Evolutionary conservation across 2,113 vertebrate species (phyloP).

Genomic region (Psilopsiagon aymara): DNA sequence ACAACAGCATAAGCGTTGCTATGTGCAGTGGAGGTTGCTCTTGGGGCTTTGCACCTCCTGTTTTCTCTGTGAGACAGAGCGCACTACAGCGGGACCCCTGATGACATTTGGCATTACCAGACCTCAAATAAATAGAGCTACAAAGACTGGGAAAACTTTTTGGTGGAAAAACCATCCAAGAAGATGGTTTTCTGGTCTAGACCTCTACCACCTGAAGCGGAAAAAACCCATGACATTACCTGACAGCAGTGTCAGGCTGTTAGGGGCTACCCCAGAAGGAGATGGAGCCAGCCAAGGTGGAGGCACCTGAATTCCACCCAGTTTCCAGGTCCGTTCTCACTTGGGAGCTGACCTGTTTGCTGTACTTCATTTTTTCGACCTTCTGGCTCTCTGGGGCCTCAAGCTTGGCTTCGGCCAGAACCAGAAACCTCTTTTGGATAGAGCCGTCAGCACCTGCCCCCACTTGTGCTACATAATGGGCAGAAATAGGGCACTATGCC

Average conservation of each 20-base stretch:
- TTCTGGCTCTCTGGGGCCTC: background rate
- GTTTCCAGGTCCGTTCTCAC: background rate
- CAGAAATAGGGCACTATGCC: background rate
- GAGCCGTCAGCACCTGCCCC: background rate
- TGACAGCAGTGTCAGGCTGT: background rate
- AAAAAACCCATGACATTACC: background rate
- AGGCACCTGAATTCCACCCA: background rate
- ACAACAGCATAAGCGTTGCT: background rate
- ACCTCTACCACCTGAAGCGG: background rate
- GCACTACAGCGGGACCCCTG: accelerated
- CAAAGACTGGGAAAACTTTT: background rate
- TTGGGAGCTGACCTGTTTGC: background rate
- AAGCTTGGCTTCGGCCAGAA: background rate
- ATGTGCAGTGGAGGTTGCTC: background rate
- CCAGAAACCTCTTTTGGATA: background rate
- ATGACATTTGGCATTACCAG: background rate
- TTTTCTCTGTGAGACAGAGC: background rate
- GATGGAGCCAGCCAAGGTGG: background rate
- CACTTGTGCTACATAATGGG: accelerated
- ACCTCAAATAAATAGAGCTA: background rate
- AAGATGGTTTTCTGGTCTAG: background rate
- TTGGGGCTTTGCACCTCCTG: background rate
- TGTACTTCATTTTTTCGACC: background rate
- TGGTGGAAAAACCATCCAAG: background rate
- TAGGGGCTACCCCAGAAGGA: background rate